These are phyloP conservation scores for Diacarnus erythraeanus DNA, from an alignment of 37 sponge, comb jelly and placozoan genomes.

Conservation along the genomic window DNA sequence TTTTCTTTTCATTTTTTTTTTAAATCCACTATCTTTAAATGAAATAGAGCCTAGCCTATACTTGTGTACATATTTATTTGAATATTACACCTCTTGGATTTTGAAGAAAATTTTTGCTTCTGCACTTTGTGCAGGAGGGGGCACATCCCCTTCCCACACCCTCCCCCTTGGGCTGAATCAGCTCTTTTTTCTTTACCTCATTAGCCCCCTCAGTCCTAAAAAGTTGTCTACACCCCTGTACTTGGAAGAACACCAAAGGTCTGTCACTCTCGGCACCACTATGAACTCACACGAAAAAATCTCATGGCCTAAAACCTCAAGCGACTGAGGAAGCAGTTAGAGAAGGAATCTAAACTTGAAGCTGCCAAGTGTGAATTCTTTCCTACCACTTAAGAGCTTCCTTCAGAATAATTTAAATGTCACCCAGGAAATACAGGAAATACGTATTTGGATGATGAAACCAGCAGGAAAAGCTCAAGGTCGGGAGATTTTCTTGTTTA, in stretches of 20 bases:
- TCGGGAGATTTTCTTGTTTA: constrained; percentile 96
- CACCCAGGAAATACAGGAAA: constrained; percentile 89
- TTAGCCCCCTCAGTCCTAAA: no score
- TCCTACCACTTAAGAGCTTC: constrained; percentile 97
- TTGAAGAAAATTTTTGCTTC: no score
- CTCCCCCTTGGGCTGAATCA: no score
- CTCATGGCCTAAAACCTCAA: constrained; percentile 97
- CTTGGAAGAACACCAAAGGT: constrained; percentile 95
- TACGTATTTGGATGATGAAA: constrained; percentile 99
- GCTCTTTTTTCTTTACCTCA: no score
- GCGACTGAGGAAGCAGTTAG: constrained; percentile 76
- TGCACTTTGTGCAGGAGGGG: no score
- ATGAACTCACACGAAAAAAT: constrained; percentile 96
- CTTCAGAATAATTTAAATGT: constrained; percentile 96
- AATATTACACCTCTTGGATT: no score
- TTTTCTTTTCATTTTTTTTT: no score
- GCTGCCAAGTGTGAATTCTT: constrained; percentile 95
- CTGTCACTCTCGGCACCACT: constrained; percentile 98
- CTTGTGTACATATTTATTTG: no score
- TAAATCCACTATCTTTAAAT: no score
- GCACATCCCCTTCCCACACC: no score
- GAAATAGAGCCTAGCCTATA: no score
- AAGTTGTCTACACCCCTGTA: no score
- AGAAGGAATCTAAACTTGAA: constrained; percentile 80
- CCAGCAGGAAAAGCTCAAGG: constrained; percentile 98